phyloP scores from a whole-genome alignment of 2,797 vertebrate species.

The Gymnocypris eckloni region DNA sequence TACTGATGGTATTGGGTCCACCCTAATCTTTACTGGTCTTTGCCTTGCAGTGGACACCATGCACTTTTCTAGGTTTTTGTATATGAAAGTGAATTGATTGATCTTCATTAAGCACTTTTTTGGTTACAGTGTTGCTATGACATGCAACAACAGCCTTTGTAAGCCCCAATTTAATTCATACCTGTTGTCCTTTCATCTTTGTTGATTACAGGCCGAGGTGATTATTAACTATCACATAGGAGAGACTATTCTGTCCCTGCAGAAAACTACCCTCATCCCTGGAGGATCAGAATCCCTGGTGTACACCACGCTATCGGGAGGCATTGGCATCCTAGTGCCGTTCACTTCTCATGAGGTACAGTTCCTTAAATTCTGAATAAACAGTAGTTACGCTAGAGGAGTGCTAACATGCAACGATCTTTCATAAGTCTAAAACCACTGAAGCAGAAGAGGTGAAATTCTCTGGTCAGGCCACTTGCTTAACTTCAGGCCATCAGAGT shows the following conservation, averaged over 20 bases:
- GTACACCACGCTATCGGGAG: conserved; percentile 95
- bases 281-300: conserved; percentile 97
- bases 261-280: conserved; percentile 97
- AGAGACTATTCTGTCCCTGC: conserved; percentile 93
- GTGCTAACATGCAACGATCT: not conserved
- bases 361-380: not conserved
- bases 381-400: not conserved
- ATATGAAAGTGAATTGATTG: not conserved
- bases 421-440: conserved; percentile 8
- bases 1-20: not conserved
- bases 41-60: not conserved
- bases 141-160: no score
- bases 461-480: not conserved
- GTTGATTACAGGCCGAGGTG: conserved; percentile 88
- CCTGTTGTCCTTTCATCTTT: not conserved
- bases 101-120: not conserved
- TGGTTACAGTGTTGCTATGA: not conserved
- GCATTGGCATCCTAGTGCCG: conserved; percentile 96
- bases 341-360: conserved; percentile 97
- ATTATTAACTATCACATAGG: conserved; percentile 97
- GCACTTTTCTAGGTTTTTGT: not conserved
- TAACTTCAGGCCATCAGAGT: not conserved
- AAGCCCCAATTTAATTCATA: not conserved
- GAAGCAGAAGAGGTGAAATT: not conserved
- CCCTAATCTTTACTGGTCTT: no score